Base-by-base conservation (phyloP, 2,888 invertebrate genomes). In the Cosmopolites sordidus region DNA sequence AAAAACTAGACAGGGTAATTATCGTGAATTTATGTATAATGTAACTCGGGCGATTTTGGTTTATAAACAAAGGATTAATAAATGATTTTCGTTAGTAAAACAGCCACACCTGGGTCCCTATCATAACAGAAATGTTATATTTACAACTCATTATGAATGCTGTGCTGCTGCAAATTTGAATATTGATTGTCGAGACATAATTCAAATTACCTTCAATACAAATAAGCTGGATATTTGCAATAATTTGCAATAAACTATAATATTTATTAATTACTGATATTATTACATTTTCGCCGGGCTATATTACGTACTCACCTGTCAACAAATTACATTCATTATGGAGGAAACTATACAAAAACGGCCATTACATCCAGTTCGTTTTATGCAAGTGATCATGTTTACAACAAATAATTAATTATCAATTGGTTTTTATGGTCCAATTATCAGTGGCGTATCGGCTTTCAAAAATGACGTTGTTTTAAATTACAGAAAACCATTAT, bases 221-320 rank as follows among this genome's bases (percentile, higher is more conserved):
- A 56, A 53, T 53, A 50, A 56, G 48, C 45, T 39, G 43, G 45
- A 50, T 56, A 56, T 53, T 56, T 53, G 56, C 52, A 56, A 56
- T 53, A 56, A 56, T 49, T 49, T 53, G 49, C 53, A 56, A 53
- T 53, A 53, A 56, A 50, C 56, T 52, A 49, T 49, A 56, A 56
- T 47, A 56, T 56, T 53, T 56, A 56, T 56, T 56, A 53, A 56
- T 56, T 50, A 53, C 56, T 30, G 47, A 56, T 53, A 52, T 56
- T 52, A 52, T 51, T 49, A 50, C 52, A 52, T 49, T 52, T 56
- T 45, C 43, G 18, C 41, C 27, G 30, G 48, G 37, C 14, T 43
- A 38, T 49, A 45, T 46, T 16, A 14, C 47, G 27, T 17, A 47
- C 41, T 42, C 27, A 47, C 43, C 50, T 50, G 47, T 17, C 38